Percentiles rank a stretch among this genome's conserved stretches.
Conservation (phyloP, 2,113 vertebrate species). For the Sus scrofa region T2T-Sscrofa CM000819.6:64923501-64924000, state of each 20-base stretch:
- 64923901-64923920: not conserved
- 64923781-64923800: not conserved
- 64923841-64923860: not conserved
- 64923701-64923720: not conserved
- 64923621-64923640: not conserved
- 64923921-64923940: not conserved
- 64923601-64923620: not conserved
- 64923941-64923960: not conserved
- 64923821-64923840: not conserved
- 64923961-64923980: not conserved
- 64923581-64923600: not conserved
- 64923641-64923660: not conserved
- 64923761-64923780: not conserved
- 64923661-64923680: not conserved
- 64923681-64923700: not conserved
- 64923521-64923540: not conserved
- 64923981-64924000: not conserved
- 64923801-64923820: not conserved
- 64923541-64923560: not conserved
- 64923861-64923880: not conserved
- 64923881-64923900: not conserved
- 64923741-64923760: not conserved
- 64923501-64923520: not conserved
- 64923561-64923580: not conserved
- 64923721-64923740: not conserved